Evolutionary conservation across 2,888 invertebrate genomes (phyloP).

Genomic region (Ophioninae sp.): DNA sequence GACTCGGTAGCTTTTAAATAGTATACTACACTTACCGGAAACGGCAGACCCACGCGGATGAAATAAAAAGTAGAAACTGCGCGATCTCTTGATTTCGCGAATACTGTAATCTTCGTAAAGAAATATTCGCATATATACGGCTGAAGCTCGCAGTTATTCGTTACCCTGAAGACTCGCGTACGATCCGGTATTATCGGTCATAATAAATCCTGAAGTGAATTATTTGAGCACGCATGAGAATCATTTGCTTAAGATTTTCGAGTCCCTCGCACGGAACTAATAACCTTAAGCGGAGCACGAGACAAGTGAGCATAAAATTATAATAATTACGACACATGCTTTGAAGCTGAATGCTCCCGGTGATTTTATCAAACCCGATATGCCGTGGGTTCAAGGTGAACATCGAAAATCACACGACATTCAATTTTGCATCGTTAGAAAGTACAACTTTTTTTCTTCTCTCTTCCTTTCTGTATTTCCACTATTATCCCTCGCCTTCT

Average conservation of each 20-base stretch:
- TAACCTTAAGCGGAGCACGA: too few relatives aligned
- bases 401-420: too few relatives aligned
- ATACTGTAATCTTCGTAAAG: conserved; percentile 15
- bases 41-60: not conserved
- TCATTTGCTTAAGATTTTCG: conserved; percentile 11
- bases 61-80: not conserved
- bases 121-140: conserved; percentile 28
- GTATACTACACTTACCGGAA: not conserved
- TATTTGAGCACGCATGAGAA: conserved; percentile 3
- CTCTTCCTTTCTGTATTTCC: too few relatives aligned
- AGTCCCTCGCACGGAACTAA: not conserved
- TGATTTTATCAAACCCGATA: too few relatives aligned
- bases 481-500: too few relatives aligned
- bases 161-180: not conserved
- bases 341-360: too few relatives aligned
- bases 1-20: not conserved
- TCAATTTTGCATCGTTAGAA: too few relatives aligned
- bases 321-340: too few relatives aligned
- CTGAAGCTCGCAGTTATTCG: not conserved
- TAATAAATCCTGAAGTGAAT: conserved; percentile 3
- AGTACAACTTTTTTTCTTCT: too few relatives aligned
- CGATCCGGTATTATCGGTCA: not conserved
- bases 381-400: too few relatives aligned
- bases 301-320: too few relatives aligned
- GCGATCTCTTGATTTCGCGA: conserved; percentile 20